phyloP scores from a whole-genome alignment of 2,888 invertebrate species.

The Aricia artaxerxes region DNA sequence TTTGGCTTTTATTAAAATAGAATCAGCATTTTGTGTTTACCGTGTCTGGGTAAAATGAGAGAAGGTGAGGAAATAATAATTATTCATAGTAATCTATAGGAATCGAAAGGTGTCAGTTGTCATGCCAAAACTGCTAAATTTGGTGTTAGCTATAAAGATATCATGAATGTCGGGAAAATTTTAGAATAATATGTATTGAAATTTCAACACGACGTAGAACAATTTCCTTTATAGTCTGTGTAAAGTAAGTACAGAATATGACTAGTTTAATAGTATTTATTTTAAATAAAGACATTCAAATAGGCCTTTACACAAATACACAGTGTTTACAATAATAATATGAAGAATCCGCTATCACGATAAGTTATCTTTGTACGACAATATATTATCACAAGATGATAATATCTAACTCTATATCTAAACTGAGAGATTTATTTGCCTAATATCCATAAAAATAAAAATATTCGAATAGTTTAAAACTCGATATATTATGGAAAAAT shows the following conservation, averaged over 20 bases:
- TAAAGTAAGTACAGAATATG: too few species aligned
- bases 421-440: neutral
- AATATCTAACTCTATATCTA: constrained; percentile 19
- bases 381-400: constrained; percentile 26
- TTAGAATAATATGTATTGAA: too few species aligned
- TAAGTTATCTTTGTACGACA: constrained; percentile 23
- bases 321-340: neutral
- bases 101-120: too few species aligned
- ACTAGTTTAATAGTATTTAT: neutral
- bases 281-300: neutral
- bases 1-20: neutral
- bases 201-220: too few species aligned
- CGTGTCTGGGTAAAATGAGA: too few species aligned
- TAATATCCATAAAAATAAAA: neutral
- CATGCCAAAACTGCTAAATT: too few species aligned
- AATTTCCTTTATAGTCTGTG: too few species aligned
- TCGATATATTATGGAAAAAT: neutral
- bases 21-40: too few species aligned
- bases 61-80: too few species aligned
- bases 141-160: too few species aligned
- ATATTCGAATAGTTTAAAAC: neutral
- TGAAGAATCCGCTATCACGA: neutral
- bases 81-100: too few species aligned
- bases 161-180: too few species aligned
- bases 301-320: neutral